Percentiles rank a stretch among this genome's conserved stretches.
Evolutionary conservation across 2,888 invertebrate species (phyloP).

Genomic region (Caenorhabditis afra): DNA sequence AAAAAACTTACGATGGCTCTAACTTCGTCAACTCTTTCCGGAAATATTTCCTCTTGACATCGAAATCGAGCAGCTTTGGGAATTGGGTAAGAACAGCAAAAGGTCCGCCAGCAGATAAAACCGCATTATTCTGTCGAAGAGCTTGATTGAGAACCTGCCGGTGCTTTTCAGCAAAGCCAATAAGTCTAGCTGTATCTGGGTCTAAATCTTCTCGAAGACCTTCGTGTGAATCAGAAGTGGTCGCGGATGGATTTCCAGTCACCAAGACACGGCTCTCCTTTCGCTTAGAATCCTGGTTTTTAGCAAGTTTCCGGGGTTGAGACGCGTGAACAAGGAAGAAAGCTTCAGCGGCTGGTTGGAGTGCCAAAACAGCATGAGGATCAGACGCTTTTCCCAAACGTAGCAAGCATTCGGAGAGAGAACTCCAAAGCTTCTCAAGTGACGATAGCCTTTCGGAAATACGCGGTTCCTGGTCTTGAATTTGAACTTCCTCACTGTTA

Average conservation of each 20-base stretch:
- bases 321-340: constrained; percentile 90
- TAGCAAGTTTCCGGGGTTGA: constrained; percentile 29
- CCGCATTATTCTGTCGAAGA: constrained; percentile 85
- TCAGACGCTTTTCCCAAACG: constrained; percentile 90
- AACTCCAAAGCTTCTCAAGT: constrained; percentile 85
- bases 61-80: constrained; percentile 91
- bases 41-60: constrained; percentile 91
- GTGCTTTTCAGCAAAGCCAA: constrained; percentile 91
- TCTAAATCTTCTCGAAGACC: constrained; percentile 80
- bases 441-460: constrained; percentile 32
- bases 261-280: constrained; percentile 32
- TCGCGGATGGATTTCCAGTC: constrained; percentile 14
- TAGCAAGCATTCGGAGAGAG: constrained; percentile 87
- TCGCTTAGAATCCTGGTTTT: constrained; percentile 45
- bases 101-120: constrained; percentile 85
- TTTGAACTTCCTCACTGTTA: constrained; percentile 14
- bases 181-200: constrained; percentile 87
- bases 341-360: constrained; percentile 91
- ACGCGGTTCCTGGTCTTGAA: constrained; percentile 45
- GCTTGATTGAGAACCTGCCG: constrained; percentile 92
- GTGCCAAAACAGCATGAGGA: constrained; percentile 90
- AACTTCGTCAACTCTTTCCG: constrained; percentile 89
- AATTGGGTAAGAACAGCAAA: constrained; percentile 91
- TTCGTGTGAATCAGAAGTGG: constrained; percentile 47
- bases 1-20: constrained; percentile 84